phyloP scores from a whole-genome alignment of 2,113 vertebrate species.

The Serilophus lunatus region DNA sequence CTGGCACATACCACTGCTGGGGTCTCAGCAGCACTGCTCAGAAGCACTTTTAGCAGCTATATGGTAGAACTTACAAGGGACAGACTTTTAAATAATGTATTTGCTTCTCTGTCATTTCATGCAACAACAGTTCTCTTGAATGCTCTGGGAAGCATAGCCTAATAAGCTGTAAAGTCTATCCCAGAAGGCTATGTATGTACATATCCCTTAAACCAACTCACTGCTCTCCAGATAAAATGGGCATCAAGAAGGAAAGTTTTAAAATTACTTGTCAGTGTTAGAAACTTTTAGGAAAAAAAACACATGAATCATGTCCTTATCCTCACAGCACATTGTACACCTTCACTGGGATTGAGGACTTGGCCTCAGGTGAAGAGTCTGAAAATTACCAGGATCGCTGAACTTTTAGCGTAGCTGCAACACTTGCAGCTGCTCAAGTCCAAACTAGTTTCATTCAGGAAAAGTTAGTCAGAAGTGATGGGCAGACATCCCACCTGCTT shows the following conservation, averaged over 20 bases:
- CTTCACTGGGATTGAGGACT: not conserved
- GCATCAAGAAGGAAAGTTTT: not conserved
- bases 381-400: not conserved
- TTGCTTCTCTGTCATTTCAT: not conserved
- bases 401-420: not conserved
- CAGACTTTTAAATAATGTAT: not conserved
- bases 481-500: constrained; percentile 82
- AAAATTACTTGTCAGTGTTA: not conserved
- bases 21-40: not conserved
- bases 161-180: not conserved
- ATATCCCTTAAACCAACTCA: not conserved
- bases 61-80: not conserved
- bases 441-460: not conserved
- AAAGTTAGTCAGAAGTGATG: not conserved
- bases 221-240: not conserved
- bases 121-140: not conserved
- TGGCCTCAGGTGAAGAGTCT: not conserved
- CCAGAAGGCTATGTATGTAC: not conserved
- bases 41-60: not conserved
- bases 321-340: not conserved
- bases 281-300: not conserved
- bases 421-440: not conserved
- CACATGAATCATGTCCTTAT: rapidly evolving
- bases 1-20: not conserved
- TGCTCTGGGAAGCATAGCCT: not conserved